Conservation (phyloP, 2,888 invertebrate genomes). For the Parelbella ahira region DNA sequence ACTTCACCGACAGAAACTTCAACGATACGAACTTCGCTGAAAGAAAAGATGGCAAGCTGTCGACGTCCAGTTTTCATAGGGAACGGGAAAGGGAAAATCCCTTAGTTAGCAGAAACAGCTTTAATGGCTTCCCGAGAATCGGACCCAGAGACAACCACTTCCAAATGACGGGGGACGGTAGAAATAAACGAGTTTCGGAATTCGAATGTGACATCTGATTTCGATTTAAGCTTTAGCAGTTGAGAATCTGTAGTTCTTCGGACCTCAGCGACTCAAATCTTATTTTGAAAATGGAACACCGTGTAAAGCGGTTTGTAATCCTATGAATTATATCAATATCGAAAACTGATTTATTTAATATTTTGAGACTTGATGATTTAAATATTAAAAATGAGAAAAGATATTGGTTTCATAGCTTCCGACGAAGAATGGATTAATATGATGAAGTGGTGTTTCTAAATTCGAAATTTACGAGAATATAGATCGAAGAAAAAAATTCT, state of each 20-base stretch:
- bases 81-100: conserved; percentile 67
- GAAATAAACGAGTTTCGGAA: conserved; percentile 81
- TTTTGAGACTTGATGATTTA: no score
- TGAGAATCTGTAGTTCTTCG: no score
- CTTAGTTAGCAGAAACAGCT: conserved; percentile 73
- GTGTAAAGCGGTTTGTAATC: no score
- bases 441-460: no score
- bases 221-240: conserved; percentile 3
- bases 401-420: no score
- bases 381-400: no score
- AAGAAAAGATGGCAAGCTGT: conserved; percentile 68
- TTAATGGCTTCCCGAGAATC: conserved; percentile 71
- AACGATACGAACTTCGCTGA: conserved; percentile 50
- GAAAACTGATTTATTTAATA: no score
- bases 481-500: no score
- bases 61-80: conserved; percentile 72
- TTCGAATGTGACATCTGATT: conserved; percentile 82
- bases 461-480: no score
- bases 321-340: no score
- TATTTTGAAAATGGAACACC: background rate
- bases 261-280: background rate
- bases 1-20: conserved; percentile 53
- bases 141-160: conserved; percentile 66
- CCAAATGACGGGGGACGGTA: conserved; percentile 68
- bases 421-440: no score